Evolutionary conservation across 2,797 vertebrate genomes (phyloP).

Genomic region (Hephaestus fuliginosus): DNA sequence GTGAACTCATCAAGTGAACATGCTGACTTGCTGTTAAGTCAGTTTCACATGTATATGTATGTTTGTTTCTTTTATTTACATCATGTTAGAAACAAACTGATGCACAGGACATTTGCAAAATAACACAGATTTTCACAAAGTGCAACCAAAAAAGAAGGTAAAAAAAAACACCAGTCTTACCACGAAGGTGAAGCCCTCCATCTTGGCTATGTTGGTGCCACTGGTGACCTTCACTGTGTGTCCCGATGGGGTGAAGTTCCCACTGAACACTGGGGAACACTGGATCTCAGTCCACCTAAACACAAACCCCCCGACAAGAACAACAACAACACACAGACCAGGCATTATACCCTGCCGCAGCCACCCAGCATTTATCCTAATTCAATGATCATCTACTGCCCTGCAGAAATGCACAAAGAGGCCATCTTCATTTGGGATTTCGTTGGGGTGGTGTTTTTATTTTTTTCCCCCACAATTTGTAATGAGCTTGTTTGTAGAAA

Average conservation of each 20-base stretch:
- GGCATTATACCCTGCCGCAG: slow-evolving; percentile 65
- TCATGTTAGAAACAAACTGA: not conserved
- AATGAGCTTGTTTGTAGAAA: slow-evolving; percentile 67
- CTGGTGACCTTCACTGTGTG: slow-evolving; percentile 89
- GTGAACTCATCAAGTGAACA: not conserved
- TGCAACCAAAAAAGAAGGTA: not conserved
- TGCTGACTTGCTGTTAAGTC: not conserved
- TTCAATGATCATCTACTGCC: slow-evolving; percentile 75
- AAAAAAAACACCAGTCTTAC: slow-evolving; percentile 81
- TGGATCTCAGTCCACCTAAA: slow-evolving; percentile 86
- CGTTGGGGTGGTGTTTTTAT: slow-evolving; percentile 44
- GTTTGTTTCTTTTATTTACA: not conserved
- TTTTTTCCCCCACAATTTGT: slow-evolving; percentile 23
- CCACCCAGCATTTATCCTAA: slow-evolving; percentile 77
- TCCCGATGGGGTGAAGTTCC: slow-evolving; percentile 85
- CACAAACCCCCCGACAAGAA: slow-evolving; percentile 77
- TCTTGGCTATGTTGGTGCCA: slow-evolving; percentile 82
- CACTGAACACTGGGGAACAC: slow-evolving; percentile 75
- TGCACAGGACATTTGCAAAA: not conserved
- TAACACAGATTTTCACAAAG: not conserved
- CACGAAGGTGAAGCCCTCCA: slow-evolving; percentile 91
- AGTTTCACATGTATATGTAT: not conserved
- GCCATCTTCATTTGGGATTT: slow-evolving; percentile 58
- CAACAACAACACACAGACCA: slow-evolving; percentile 67
- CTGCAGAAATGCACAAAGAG: slow-evolving; percentile 74